A percentile compares a stretch with the other conserved stretches of the same genome.
Conservation (phyloP, 2,797 vertebrate species). For the Phrynocephalus guinanensis region DNA sequence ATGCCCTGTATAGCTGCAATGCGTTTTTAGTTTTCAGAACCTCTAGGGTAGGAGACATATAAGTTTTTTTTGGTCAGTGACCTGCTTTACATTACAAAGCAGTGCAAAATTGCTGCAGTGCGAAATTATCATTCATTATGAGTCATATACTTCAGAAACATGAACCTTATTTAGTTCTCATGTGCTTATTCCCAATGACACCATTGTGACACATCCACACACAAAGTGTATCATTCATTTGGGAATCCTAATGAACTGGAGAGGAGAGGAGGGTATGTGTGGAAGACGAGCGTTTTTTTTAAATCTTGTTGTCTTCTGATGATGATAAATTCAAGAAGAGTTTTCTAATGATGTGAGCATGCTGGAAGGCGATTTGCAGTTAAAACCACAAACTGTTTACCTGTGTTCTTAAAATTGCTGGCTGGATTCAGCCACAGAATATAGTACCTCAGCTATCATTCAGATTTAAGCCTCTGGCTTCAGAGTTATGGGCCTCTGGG, state of each 20-base stretch:
- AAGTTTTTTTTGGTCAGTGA: constrained; percentile 29
- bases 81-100: not conserved
- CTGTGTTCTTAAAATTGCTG: not conserved
- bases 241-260: constrained; percentile 48
- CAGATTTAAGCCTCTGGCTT: not conserved
- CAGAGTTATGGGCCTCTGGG: not conserved
- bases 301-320: constrained; percentile 44
- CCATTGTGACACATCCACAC: constrained; percentile 3
- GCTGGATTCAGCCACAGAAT: not conserved
- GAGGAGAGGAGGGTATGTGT: constrained; percentile 11
- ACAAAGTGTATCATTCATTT: constrained; percentile 28
- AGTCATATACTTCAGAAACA: too few relatives aligned
- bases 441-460: not conserved
- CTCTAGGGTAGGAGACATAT: not conserved
- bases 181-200: not conserved
- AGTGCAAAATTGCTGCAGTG: not conserved
- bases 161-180: too few relatives aligned
- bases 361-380: constrained; percentile 22
- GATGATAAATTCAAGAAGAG: constrained; percentile 38
- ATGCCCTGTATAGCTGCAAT: constrained; percentile 16
- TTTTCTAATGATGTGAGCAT: not conserved
- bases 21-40: not conserved
- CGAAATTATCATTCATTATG: too few relatives aligned
- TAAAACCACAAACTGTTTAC: constrained; percentile 6
- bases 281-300: constrained; percentile 22